Evolutionary conservation across 53 echinoderm and acorn worm genomes (phyloP), one percentile per base, ranked within the genome.

Genomic region (Astropecten irregularis): DNA sequence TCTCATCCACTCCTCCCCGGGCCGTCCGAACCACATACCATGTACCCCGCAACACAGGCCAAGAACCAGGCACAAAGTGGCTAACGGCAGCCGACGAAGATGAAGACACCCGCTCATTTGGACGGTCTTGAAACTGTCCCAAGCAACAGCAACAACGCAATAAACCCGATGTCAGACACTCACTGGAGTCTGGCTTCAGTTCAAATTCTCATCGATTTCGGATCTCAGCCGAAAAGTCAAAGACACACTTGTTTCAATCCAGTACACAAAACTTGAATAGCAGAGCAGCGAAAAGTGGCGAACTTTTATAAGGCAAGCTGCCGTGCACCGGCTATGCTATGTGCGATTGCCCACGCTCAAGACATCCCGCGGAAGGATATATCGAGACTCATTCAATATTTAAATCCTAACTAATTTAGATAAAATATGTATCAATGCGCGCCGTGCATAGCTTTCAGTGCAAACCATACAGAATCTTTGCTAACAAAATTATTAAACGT

Each of bases 1-100:
- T 18, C 79, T 20, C 61, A 61, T 62, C 79, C 79, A 79, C 18
- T 46, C 33, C 15, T 60, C 79, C 29, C 79, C 79, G 20, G 79
- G 79, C 63, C 79, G 61, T n/a, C 63, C 61, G 30, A 79, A 48
- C 79, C 79, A 79, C 10, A 79, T 61, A 7, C 61, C 79, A 9
- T 31, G 11, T 8, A 48, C 79, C 47, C 79, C 79, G 30, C 79
- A 27, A 59, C 58, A 33, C 15, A 69, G 27, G 70, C 27, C 27
- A 9, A 79, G 22, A n/a, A 79, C 48, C 48, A 79, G 61, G 16
- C 61, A 79, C n/a, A 79, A 10, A 16, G 20, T 37, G 61, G 76
- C 76, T 40, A 57, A 37, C 50, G 52, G 52, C 9, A 71, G 71
- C 71, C 32, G 18, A 19, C 71, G 34, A 14, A 39, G 3, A 28